Base-by-base conservation (phyloP, 2,113 vertebrate species). In the Pardalotus punctatus region DNA sequence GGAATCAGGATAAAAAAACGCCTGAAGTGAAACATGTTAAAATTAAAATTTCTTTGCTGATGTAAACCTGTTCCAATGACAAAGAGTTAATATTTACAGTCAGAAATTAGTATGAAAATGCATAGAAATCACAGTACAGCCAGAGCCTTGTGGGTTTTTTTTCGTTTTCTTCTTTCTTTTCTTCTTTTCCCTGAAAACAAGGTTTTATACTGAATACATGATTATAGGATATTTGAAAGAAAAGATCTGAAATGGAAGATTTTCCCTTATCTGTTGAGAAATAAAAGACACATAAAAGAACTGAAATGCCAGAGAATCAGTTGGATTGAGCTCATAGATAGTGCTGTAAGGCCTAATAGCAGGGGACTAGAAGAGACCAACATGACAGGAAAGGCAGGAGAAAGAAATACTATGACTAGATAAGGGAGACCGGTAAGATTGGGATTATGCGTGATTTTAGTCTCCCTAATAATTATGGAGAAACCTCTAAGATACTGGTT, bases 391-490 rank as follows among this genome's bases (percentile, higher is more conserved):
- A 95, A 95, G 47, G 54, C 38, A 94, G 86, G 64, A 94, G 65
- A 92, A 94, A 84, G 66, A 97, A 97, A 97, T 94, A 91, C 57
- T 90, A 11, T 61, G 86, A 97, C 93, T 93, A 97, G 95, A 93
- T 96, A 96, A 97, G 64, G 11, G 70, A 96, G 76, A 88, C 73
- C 94, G 78, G 95, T 95, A 95, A 86, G 78, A 95, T 84, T 86
- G 56, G 95, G 92, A 96, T 95, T 96, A 93, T 69, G 70, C 87
- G 53, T 91, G 85, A 96, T 96, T 97, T 96, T 82, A 70, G 11
- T 72, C 42, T 91, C 70, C 86, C 81, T 96, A 95, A 97, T 95
- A 97, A 96, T 97, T 91, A 61, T 21, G 85, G 88, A 97, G 86
- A 97, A 97, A 94, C 3, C 72, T 94, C 80, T 92, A 90, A 97